Conservation (phyloP, 1,140 invertebrate genomes). For the Drosophila nasuta region DNA sequence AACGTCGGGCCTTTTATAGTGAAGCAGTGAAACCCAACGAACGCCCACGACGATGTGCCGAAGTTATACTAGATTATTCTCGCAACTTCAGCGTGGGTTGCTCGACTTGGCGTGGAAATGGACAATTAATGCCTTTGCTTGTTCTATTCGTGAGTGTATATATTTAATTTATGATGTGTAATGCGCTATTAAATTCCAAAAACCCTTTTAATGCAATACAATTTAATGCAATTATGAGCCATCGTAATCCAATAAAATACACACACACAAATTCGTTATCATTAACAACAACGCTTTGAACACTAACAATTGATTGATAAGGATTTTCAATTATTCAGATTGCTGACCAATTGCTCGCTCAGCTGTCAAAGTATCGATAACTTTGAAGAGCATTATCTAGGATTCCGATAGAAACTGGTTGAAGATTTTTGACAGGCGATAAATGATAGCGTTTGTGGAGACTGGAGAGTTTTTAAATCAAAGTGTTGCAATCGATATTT, state of each 20-base stretch:
- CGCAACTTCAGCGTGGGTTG: slow-evolving; percentile 26
- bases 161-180: background rate
- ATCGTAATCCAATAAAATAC: background rate
- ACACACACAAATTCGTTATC: background rate
- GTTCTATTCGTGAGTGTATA: background rate
- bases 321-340: background rate
- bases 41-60: slow-evolving; percentile 24
- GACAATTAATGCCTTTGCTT: background rate
- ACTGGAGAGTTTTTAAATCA: background rate
- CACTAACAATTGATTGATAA: too few relatives aligned
- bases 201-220: background rate
- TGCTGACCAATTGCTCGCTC: background rate
- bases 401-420: background rate
- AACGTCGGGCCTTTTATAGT: slow-evolving; percentile 55
- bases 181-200: background rate
- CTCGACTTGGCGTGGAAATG: background rate
- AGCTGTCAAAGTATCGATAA: background rate
- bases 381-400: background rate
- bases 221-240: too few relatives aligned
- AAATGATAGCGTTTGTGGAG: background rate
- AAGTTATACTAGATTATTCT: slow-evolving; percentile 34
- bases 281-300: too few relatives aligned
- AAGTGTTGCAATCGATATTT: background rate
- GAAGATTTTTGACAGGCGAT: background rate
- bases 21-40: background rate